Evolutionary conservation across 2,797 vertebrate genomes (phyloP).

Genomic region (Petrocephalus schoutedeni): DNA sequence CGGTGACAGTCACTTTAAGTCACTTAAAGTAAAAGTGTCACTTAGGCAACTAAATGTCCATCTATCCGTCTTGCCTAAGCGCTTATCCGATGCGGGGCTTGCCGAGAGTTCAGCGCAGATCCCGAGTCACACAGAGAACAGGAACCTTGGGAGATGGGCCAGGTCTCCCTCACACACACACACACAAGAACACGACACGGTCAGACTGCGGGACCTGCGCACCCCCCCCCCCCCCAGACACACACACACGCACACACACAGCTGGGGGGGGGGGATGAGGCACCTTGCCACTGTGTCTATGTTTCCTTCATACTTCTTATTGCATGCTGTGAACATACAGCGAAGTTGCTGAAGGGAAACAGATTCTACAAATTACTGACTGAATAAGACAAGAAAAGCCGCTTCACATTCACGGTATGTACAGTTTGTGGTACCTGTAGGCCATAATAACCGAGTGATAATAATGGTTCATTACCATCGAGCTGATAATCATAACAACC

Average conservation of each 20-base stretch:
- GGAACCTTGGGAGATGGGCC: not conserved
- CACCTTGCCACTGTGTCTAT: not conserved
- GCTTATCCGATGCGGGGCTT: not conserved
- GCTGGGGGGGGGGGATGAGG: not conserved
- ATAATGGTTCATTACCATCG: not conserved
- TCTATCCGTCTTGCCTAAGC: not conserved
- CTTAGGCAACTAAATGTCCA: not conserved
- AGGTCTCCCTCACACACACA: not conserved
- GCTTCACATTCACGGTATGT: not conserved
- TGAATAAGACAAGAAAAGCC: not conserved
- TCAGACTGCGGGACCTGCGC: not conserved
- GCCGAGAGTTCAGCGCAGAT: not conserved
- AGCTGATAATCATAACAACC: not conserved
- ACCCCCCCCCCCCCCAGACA: not conserved
- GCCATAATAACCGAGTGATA: not conserved
- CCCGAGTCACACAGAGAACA: not conserved
- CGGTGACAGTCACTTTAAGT: not conserved
- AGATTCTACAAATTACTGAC: not conserved
- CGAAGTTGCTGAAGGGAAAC: not conserved
- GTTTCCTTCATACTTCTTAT: not conserved
- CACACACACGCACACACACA: not conserved
- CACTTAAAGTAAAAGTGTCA: slow-evolving; percentile 3
- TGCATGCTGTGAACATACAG: not conserved
- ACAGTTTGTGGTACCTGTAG: not conserved
- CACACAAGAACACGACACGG: not conserved